phyloP scores from a whole-genome alignment of 2,797 vertebrate genomes.

The Sebastes trivittatus region DNA sequence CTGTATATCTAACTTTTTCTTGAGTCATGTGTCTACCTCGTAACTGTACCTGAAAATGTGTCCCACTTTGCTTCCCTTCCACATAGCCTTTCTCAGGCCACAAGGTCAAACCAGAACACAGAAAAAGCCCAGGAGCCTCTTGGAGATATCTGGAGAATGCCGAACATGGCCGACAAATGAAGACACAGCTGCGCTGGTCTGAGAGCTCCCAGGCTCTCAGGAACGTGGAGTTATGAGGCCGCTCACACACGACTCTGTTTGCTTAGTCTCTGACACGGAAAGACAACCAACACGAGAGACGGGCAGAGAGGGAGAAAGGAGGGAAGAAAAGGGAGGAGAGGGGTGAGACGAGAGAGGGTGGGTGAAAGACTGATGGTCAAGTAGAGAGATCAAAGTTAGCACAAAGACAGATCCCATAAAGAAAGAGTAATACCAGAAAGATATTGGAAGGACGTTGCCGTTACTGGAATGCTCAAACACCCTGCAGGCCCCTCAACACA shows the following conservation, averaged over 20 bases:
- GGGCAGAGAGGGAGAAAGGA: conserved; percentile 12
- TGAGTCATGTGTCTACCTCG: neutral
- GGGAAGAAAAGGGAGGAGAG: conserved; percentile 5
- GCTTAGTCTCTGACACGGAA: conserved; percentile 83
- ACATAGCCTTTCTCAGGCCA: conserved; percentile 12
- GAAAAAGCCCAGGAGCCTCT: conserved; percentile 66
- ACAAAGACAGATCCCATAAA: conserved; percentile 18
- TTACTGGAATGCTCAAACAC: conserved; percentile 29
- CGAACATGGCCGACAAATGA: conserved; percentile 71
- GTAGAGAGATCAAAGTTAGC: conserved; percentile 39
- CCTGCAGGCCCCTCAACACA: conserved; percentile 17
- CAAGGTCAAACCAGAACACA: conserved; percentile 65
- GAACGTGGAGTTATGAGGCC: conserved; percentile 70
- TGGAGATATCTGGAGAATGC: conserved; percentile 74
- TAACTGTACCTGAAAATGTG: conserved; percentile 1
- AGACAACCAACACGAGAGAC: conserved; percentile 67
- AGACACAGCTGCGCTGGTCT: conserved; percentile 71
- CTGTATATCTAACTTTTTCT: neutral
- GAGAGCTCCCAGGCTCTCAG: conserved; percentile 64
- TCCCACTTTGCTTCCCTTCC: conserved; percentile 7
- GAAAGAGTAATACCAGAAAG: conserved; percentile 19
- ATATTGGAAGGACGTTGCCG: conserved; percentile 14
- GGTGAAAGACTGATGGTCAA: conserved; percentile 37
- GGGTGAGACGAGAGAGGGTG: conserved; percentile 3
- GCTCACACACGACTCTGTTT: conserved; percentile 78